Evolutionary conservation across 2,113 vertebrate species (phyloP).

Genomic region (Oreochromis spilurus): DNA sequence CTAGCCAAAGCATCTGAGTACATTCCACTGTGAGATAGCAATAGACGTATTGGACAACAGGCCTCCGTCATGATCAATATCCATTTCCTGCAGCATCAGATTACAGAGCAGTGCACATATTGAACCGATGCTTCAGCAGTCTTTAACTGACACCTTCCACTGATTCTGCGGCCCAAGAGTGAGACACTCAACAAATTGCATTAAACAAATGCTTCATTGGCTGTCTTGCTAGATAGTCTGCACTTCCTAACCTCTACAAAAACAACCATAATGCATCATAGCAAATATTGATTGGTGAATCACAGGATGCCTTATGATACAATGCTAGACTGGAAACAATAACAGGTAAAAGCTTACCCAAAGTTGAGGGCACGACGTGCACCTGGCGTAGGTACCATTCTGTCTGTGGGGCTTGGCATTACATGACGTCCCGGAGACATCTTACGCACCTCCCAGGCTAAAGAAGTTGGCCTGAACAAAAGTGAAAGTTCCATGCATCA

Average conservation of each 20-base stretch:
- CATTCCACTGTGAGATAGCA: constrained; percentile 29
- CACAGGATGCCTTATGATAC: constrained; percentile 20
- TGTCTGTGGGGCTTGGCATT: constrained; percentile 89
- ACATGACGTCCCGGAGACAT: constrained; percentile 98
- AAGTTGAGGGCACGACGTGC: constrained; percentile 89
- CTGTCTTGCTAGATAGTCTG: constrained; percentile 23
- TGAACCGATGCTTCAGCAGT: constrained; percentile 71
- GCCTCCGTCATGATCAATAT: constrained; percentile 65
- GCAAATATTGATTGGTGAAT: constrained; percentile 43
- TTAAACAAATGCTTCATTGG: constrained; percentile 66
- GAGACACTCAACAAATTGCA: constrained; percentile 63
- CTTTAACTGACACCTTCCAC: constrained; percentile 67
- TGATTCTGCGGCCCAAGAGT: constrained; percentile 41
- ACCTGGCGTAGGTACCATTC: constrained; percentile 84
- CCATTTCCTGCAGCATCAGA: constrained; percentile 70
- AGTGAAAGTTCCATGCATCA: background rate
- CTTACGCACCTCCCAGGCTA: constrained; percentile 98
- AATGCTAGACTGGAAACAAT: background rate
- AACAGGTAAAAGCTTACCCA: constrained; percentile 71
- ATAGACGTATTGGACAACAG: constrained; percentile 42
- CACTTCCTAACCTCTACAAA: constrained; percentile 29
- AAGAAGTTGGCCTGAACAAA: constrained; percentile 85
- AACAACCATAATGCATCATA: constrained; percentile 34
- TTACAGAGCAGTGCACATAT: constrained; percentile 62
- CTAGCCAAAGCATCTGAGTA: constrained; percentile 11